Evolutionary conservation across 2,888 invertebrate genomes (phyloP), one percentile per base, ranked within the genome.

Genomic region (Seira ritae): DNA sequence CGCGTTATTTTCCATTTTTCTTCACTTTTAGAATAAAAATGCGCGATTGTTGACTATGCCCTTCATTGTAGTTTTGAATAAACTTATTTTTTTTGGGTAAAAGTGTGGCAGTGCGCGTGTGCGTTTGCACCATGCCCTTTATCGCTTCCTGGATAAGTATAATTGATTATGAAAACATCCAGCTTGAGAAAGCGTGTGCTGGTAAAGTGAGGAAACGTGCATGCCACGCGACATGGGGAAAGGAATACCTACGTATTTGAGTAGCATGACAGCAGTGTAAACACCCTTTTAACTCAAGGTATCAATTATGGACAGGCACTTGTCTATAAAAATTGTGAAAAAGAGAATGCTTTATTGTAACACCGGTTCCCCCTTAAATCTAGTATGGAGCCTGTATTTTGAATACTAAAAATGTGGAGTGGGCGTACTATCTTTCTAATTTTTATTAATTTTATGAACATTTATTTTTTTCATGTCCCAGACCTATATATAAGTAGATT

Each of bases 161-260:
- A 79, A 79, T 79, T 72, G 71, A 66, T 66, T 66, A 66, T 79
- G 71, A 71, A 66, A 79, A 79, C 31, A 79, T 71, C 71, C 22
- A 4, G 70, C 15, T n/a, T 22, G 37, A n/a, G 22, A 15, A n/a
- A 46, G 1, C 24, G 24, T 50, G 71, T 66, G 66, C 17, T 50
- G 19, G 42, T 24, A 74, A 65, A 84, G 76, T 78, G 73, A 60
- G 12, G 42, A 65, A 68, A 42, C 84, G 84, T 84, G 85, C 19
- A 22, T 22, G 73, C 22, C 85, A 82, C 81, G 79, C 74, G 82
- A 50, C 46, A 69, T 23, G 17, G 23, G 22, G 10, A 62, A 4
- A n/a, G 24, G 12, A 22, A 66, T 19, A 22, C 10, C 4, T 37
- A n/a, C 37, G 17, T 17, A 20, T n/a, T 1, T 4, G 37, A 69